Evolutionary conservation across 2,797 vertebrate species (phyloP).

Genomic region (Hypotaenidia okinawae): DNA sequence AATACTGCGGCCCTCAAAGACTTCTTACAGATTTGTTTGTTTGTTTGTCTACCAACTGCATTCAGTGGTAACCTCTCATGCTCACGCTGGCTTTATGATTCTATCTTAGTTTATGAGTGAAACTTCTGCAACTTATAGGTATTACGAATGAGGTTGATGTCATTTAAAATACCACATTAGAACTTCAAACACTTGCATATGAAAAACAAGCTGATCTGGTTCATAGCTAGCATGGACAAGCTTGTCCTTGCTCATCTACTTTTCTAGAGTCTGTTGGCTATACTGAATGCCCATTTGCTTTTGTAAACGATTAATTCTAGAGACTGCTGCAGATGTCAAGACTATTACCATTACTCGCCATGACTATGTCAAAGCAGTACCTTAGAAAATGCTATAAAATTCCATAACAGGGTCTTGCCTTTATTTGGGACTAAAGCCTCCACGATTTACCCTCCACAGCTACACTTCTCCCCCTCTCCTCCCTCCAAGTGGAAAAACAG

Average conservation of each 20-base stretch:
- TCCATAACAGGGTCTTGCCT: neutral
- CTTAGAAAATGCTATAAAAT: neutral
- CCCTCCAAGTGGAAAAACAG: neutral
- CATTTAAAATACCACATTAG: neutral
- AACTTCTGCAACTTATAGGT: neutral
- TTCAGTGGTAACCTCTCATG: accelerated
- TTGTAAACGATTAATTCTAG: neutral
- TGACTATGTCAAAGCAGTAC: neutral
- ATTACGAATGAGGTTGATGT: neutral
- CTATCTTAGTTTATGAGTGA: neutral
- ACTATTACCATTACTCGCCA: neutral
- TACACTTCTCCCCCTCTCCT: neutral
- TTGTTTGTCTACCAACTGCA: neutral
- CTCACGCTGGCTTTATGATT: neutral
- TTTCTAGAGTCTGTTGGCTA: neutral
- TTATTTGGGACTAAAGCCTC: neutral
- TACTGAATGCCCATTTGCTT: neutral
- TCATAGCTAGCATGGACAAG: neutral
- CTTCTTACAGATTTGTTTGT: neutral
- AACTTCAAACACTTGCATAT: neutral
- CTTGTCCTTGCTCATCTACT: neutral
- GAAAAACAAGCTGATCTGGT: neutral
- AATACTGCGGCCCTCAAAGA: neutral
- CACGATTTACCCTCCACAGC: neutral
- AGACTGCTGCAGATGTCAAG: neutral